Evolutionary conservation across 2,113 vertebrate species (phyloP).

Genomic region (Bothrops jararaca): DNA sequence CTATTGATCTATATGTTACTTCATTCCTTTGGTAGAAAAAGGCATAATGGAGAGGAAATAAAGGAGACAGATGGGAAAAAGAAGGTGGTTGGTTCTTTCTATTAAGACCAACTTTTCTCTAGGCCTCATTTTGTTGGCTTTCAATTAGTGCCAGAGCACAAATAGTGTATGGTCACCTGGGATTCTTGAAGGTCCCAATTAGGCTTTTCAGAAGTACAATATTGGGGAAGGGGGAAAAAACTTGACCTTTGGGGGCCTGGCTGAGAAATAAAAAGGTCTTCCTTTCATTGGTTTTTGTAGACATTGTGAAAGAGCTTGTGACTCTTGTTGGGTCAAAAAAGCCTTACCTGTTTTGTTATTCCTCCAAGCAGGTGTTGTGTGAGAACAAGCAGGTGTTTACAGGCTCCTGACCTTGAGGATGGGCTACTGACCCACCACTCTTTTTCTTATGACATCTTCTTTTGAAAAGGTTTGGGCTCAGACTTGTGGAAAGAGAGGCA

Average conservation of each 20-base stretch:
- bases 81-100: not conserved
- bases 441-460: constrained; percentile 64
- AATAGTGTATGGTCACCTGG: constrained; percentile 31
- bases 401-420: constrained; percentile 56
- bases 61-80: not conserved
- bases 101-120: constrained; percentile 24
- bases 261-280: constrained; percentile 7
- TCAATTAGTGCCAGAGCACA: not conserved
- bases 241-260: constrained; percentile 46
- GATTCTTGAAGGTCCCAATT: constrained; percentile 49
- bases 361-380: constrained; percentile 65
- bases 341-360: constrained; percentile 50
- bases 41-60: not conserved
- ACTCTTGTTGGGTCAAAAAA: constrained; percentile 52
- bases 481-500: constrained; percentile 25
- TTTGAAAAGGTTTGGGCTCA: constrained; percentile 30
- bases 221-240: constrained; percentile 30
- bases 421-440: constrained; percentile 59
- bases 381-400: constrained; percentile 68
- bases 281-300: constrained; percentile 54
- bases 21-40: not conserved
- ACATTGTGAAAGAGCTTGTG: constrained; percentile 26
- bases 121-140: constrained; percentile 7
- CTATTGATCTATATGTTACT: not conserved
- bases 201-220: constrained; percentile 48